Evolutionary conservation across 2,113 vertebrate genomes (phyloP).

Genomic region (Ictalurus punctatus): DNA sequence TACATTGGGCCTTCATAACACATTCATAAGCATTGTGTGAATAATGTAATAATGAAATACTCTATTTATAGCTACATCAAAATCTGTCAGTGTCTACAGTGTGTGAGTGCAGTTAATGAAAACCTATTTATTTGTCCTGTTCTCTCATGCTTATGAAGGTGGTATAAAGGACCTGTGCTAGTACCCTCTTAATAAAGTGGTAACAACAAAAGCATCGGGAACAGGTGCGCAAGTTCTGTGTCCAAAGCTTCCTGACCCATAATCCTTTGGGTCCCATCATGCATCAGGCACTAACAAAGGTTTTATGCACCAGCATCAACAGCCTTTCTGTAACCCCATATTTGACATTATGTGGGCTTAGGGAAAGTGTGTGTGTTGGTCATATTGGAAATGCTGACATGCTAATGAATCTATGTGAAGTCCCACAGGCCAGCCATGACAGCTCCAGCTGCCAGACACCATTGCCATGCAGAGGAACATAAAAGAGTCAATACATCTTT

Average conservation of each 20-base stretch:
- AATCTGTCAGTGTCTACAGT: too few relatives aligned
- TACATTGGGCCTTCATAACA: neutral
- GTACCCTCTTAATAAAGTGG: neutral
- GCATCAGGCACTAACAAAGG: slow-evolving; percentile 52
- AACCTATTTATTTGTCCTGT: neutral
- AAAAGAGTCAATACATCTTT: slow-evolving; percentile 26
- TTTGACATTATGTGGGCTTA: slow-evolving; percentile 4
- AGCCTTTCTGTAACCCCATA: neutral
- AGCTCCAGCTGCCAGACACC: slow-evolving; percentile 15
- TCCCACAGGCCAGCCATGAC: neutral
- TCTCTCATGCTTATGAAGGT: neutral
- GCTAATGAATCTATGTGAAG: neutral
- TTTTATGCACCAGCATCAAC: slow-evolving; percentile 32
- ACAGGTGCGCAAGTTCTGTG: slow-evolving; percentile 23
- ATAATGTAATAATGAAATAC: neutral
- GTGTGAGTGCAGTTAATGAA: neutral
- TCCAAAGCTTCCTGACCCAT: slow-evolving; percentile 16
- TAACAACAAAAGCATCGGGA: neutral
- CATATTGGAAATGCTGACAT: slow-evolving; percentile 27
- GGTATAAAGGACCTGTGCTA: neutral
- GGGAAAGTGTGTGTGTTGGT: neutral
- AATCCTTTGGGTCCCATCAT: slow-evolving; percentile 40
- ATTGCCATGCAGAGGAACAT: slow-evolving; percentile 19
- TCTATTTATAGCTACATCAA: too few relatives aligned
- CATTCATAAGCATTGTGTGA: neutral